Percentiles rank a stretch among this genome's conserved stretches.
phyloP scores from a whole-genome alignment of 2,888 invertebrate species.

The Xestia c-nigrum region DNA sequence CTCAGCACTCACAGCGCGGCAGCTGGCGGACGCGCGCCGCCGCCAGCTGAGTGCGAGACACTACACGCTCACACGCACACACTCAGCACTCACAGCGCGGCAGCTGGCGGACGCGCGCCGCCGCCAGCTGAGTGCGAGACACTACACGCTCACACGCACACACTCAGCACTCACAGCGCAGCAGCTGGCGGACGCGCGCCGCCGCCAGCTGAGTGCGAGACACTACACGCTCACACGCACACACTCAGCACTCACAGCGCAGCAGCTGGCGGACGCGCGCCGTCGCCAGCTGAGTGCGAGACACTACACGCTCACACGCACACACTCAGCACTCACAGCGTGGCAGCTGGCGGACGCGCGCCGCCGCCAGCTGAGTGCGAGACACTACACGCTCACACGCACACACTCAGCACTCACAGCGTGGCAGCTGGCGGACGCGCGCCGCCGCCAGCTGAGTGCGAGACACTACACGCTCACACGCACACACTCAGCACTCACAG shows the following conservation, averaged over 20 bases:
- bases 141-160: not conserved
- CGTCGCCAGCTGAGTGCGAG: conserved; percentile 23
- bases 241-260: no score
- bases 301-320: not conserved
- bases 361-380: no score
- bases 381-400: no score
- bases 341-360: conserved; percentile 66
- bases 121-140: conserved; percentile 16
- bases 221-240: no score
- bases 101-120: conserved; percentile 66
- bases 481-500: not conserved
- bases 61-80: not conserved
- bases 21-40: conserved; percentile 65
- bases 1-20: conserved; percentile 45
- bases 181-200: conserved; percentile 67
- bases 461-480: not conserved
- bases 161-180: conserved; percentile 32
- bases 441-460: conserved; percentile 29
- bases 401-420: no score
- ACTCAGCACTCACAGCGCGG: conserved; percentile 31
- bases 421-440: no score
- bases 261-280: no score
- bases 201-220: no score
- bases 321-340: conserved; percentile 18
- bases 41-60: conserved; percentile 15